phyloP scores from a whole-genome alignment of 1,140 invertebrate genomes.

The Elymnias hypermnestra region DNA sequence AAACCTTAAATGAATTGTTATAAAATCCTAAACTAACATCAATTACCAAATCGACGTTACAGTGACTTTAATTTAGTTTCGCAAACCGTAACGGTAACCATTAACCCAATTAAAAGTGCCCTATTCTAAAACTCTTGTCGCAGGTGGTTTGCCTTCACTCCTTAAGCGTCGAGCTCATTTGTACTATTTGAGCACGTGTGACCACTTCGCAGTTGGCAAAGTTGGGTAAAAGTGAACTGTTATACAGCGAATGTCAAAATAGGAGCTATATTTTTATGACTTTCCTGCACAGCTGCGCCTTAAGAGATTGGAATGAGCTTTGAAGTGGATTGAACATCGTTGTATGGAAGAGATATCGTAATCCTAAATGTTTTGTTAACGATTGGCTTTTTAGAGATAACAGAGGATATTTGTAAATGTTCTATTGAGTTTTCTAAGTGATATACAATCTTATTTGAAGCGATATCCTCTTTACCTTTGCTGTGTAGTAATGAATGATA shows the following conservation, averaged over 20 bases:
- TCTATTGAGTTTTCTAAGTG: too few relatives aligned
- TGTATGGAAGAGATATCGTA: too few relatives aligned
- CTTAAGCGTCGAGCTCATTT: slow-evolving; percentile 49
- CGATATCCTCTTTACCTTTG: too few relatives aligned
- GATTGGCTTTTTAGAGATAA: too few relatives aligned
- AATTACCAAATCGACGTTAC: too few relatives aligned
- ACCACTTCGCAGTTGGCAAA: slow-evolving; percentile 53
- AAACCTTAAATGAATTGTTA: too few relatives aligned
- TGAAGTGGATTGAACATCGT: slow-evolving; percentile 11
- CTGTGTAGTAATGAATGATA: too few relatives aligned
- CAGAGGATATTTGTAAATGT: too few relatives aligned
- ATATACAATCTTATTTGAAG: too few relatives aligned
- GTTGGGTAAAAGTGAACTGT: slow-evolving; percentile 52
- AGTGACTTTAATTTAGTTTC: too few relatives aligned
- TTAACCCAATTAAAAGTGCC: slow-evolving; percentile 55
- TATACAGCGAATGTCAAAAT: slow-evolving; percentile 43
- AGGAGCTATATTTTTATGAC: slow-evolving; percentile 60
- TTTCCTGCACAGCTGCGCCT: slow-evolving; percentile 40
- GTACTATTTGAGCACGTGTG: slow-evolving; percentile 42
- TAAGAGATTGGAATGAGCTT: slow-evolving; percentile 46
- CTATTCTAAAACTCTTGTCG: slow-evolving; percentile 29
- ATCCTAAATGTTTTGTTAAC: slow-evolving; percentile 6
- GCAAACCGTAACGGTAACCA: too few relatives aligned
- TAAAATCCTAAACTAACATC: too few relatives aligned
- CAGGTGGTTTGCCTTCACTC: slow-evolving; percentile 44